Conservation (phyloP, 2,113 vertebrate species). For the Gopherus evgoodei region DNA sequence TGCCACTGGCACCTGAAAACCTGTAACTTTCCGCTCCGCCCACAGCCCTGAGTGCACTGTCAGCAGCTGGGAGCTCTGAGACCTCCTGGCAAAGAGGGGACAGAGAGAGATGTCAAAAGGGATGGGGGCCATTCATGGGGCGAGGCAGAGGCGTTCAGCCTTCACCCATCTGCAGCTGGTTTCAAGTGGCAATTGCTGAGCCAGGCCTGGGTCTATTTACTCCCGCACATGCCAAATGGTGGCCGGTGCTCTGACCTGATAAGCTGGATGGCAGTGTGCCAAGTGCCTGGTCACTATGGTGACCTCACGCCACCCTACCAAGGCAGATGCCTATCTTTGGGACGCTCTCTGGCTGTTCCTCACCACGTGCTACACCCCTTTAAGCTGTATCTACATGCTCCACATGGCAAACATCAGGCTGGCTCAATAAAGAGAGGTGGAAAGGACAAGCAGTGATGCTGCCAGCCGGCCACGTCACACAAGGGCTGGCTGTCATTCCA, state of each 20-base stretch:
- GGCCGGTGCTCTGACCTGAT: not conserved
- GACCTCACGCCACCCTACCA: too few species aligned
- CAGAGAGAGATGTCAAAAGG: not conserved
- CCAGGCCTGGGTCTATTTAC: not conserved
- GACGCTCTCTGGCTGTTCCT: not conserved
- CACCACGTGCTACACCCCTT: not conserved
- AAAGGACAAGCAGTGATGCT: not conserved
- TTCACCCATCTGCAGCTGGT: not conserved
- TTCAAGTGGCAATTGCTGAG: not conserved
- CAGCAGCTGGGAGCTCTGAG: not conserved
- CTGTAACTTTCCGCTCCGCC: not conserved
- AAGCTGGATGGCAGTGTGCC: not conserved
- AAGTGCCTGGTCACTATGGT: not conserved
- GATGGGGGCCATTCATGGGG: accelerated
- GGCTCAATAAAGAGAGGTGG: not conserved
- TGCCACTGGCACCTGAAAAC: not conserved
- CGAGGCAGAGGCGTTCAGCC: accelerated
- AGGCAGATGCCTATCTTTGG: not conserved
- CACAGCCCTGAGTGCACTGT: not conserved
- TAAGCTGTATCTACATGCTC: not conserved
- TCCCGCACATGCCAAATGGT: too few species aligned
- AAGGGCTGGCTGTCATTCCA: not conserved
- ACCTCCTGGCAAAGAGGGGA: not conserved
- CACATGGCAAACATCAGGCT: not conserved
- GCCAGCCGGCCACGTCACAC: not conserved